Evolutionary conservation across 2,113 vertebrate species (phyloP), one percentile per base, ranked within the genome.

Genomic region (Sorex fumeus): DNA sequence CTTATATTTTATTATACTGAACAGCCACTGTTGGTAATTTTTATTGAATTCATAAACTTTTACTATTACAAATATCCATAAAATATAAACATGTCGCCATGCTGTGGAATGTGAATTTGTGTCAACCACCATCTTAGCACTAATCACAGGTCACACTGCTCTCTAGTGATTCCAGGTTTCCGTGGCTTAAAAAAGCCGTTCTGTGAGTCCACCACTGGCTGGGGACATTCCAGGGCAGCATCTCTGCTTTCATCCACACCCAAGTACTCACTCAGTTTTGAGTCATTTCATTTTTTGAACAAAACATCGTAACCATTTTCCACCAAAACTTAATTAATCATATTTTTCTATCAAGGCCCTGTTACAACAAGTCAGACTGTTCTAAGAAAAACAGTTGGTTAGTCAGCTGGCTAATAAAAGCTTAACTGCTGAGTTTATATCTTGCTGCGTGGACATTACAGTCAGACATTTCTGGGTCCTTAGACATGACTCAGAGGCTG

Each of bases 401-500:
- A 84, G 78, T 83, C 92, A 81, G 89, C 77, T 27, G 21, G 91
- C 43, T 94, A 66, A 94, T 70, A 57, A 88, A 43, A 11, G 57
- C 16, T 94, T 7, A 3, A 47, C 64, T 69, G 45, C 75, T 36
- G 45, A 7, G 66, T 90, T 96, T 90, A 8, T n/a, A 95, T 75
- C 19, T 32, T 83, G 64, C 28, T 94, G 11, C 53, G n/a, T 19
- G 71, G 84, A 19, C 0, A 15, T 0, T 40, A 30, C 16, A 89
- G 21, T 72, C 93, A 90, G 88, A 88, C 86, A 3, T 21, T 74
- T 69, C 79, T 91, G 32, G 77, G 62, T 28, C 34, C 8, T 95
- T 43, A 96, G 67, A 93, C 43, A 90, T 4, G 32, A 57, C 32
- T 96, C 84, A 95, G 67, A 93, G n/a, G 28, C 34, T 94, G 88